These are phyloP conservation scores for Euura saliciscinereae DNA, from an alignment of 1,140 invertebrate genomes.

Conservation along the genomic window DNA sequence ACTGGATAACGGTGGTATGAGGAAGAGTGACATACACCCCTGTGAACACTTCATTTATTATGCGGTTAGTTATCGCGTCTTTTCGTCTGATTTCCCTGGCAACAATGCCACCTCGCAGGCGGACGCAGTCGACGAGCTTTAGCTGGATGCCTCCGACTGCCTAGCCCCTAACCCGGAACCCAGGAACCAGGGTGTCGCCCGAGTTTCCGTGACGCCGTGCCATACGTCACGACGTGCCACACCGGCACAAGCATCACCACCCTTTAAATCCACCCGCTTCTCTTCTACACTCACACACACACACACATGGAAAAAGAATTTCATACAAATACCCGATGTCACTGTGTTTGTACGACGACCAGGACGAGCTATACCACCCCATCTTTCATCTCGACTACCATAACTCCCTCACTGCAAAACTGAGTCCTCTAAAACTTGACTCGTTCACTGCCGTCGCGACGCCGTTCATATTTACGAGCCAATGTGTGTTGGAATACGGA, in stretches of 20 bases:
- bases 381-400: not conserved
- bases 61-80: constrained; percentile 60
- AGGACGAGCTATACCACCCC: not conserved
- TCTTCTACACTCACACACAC: too few relatives aligned
- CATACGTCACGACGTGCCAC: constrained; percentile 48
- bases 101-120: constrained; percentile 49
- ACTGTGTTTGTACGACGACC: too few relatives aligned
- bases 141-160: constrained; percentile 41
- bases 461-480: not conserved
- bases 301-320: too few relatives aligned
- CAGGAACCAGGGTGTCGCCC: constrained; percentile 35
- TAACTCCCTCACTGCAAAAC: not conserved
- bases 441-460: constrained; percentile 4
- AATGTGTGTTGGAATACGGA: too few relatives aligned
- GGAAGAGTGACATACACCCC: constrained; percentile 43
- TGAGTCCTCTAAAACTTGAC: not conserved
- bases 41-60: constrained; percentile 61
- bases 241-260: constrained; percentile 4
- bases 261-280: not conserved
- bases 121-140: constrained; percentile 1
- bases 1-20: not conserved
- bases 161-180: not conserved
- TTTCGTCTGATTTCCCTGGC: constrained; percentile 63
- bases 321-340: too few relatives aligned
- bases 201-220: constrained; percentile 38